Evolutionary conservation across 2,113 vertebrate genomes (phyloP).

Genomic region (Manacus vitellinus): DNA sequence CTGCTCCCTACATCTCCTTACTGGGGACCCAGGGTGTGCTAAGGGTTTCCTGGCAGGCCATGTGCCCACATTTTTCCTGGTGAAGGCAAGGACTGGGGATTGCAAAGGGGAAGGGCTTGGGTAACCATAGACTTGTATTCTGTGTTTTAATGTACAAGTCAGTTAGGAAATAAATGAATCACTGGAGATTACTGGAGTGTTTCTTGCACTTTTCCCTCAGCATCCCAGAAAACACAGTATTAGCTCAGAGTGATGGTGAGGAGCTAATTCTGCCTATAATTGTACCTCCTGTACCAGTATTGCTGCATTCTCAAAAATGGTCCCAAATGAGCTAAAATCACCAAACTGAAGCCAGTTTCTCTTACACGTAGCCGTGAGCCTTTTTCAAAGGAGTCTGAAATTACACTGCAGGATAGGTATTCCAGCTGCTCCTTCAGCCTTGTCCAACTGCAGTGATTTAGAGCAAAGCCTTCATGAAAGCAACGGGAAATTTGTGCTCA

Average conservation of each 20-base stretch:
- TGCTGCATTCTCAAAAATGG: background rate
- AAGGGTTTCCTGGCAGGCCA: background rate
- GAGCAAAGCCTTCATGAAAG: background rate
- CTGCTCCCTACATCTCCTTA: background rate
- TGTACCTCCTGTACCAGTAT: background rate
- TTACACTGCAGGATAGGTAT: background rate
- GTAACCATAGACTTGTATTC: background rate
- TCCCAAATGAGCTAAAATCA: background rate
- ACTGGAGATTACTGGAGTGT: background rate
- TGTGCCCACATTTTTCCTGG: accelerated
- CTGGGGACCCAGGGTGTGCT: background rate
- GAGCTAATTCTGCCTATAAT: background rate
- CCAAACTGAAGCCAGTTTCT: background rate
- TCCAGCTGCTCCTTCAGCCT: background rate
- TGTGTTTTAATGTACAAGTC: background rate
- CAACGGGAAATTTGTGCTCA: background rate
- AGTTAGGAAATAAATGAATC: background rate
- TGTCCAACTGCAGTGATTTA: background rate
- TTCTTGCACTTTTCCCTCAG: background rate
- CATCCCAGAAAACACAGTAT: background rate
- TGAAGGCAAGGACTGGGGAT: background rate
- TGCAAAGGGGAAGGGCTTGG: background rate
- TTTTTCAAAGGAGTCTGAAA: background rate
- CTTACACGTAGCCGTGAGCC: background rate
- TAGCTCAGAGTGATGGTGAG: background rate